phyloP scores from a whole-genome alignment of 1,140 invertebrate genomes.

The Druon quercuslanigerum region DNA sequence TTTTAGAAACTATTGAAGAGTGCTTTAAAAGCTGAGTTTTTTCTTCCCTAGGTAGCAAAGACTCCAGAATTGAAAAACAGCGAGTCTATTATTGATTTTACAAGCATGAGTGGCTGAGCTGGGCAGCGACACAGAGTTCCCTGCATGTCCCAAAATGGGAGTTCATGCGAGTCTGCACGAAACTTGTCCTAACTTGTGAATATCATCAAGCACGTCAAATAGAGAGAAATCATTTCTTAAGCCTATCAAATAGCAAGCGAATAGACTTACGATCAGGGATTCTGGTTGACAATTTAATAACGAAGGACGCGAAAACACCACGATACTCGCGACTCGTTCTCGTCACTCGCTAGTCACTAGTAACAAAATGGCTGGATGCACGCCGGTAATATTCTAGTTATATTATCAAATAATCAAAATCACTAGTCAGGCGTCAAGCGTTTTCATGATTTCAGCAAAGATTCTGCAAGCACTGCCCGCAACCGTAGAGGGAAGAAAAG shows the following conservation, averaged over 20 bases:
- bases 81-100: slow-evolving; percentile 12
- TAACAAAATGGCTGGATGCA: background rate
- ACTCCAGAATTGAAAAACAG: background rate
- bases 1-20: no score
- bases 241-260: background rate
- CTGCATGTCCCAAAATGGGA: slow-evolving; percentile 13
- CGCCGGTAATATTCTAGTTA: slow-evolving; percentile 14
- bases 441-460: background rate
- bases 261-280: slow-evolving; percentile 12
- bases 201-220: background rate
- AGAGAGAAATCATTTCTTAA: background rate
- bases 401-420: background rate
- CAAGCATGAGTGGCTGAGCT: background rate
- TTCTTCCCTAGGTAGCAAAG: background rate
- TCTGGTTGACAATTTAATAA: background rate
- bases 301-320: slow-evolving; percentile 3
- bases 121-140: background rate
- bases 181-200: background rate
- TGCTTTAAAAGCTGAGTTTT: background rate
- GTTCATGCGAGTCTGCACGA: background rate
- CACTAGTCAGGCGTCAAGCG: background rate
- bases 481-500: no score
- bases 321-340: slow-evolving; percentile 11
- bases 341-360: background rate
- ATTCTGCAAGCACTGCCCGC: background rate